A percentile compares a stretch with the other conserved stretches of the same genome.
These are phyloP conservation scores for Odocoileus virginianus DNA, from an alignment of 2,113 vertebrate species.

Conservation along the genomic window DNA sequence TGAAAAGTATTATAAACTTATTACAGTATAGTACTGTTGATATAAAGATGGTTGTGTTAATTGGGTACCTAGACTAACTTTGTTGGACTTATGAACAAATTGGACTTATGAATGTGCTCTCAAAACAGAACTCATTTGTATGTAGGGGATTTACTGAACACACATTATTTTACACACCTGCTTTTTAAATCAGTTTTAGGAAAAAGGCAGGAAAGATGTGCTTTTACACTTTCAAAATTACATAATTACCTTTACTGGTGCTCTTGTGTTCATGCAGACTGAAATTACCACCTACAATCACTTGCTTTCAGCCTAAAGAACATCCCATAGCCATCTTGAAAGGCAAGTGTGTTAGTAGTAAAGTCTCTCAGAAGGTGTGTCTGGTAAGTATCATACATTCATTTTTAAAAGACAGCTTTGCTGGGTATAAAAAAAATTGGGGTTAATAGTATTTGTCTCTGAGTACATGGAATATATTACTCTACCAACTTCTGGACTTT, in stretches of 20 bases:
- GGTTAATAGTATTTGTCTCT: neutral
- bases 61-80: neutral
- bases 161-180: neutral
- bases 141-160: neutral
- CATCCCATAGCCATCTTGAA: neutral
- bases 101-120: neutral
- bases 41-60: neutral
- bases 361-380: neutral
- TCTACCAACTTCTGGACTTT: neutral
- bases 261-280: neutral
- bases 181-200: neutral
- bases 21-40: neutral
- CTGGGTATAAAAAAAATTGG: neutral
- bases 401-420: neutral
- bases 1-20: neutral
- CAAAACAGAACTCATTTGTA: neutral
- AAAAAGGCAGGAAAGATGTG: neutral
- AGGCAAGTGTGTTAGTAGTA: neutral
- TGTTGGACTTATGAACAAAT: neutral
- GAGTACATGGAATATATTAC: neutral
- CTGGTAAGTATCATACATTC: neutral
- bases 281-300: neutral
- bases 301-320: neutral
- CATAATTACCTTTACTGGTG: neutral
- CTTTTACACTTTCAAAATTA: neutral